A percentile compares a stretch with the other conserved stretches of the same genome.
Conservation (phyloP, 2,113 vertebrate genomes). For the Trachemys scripta region DNA sequence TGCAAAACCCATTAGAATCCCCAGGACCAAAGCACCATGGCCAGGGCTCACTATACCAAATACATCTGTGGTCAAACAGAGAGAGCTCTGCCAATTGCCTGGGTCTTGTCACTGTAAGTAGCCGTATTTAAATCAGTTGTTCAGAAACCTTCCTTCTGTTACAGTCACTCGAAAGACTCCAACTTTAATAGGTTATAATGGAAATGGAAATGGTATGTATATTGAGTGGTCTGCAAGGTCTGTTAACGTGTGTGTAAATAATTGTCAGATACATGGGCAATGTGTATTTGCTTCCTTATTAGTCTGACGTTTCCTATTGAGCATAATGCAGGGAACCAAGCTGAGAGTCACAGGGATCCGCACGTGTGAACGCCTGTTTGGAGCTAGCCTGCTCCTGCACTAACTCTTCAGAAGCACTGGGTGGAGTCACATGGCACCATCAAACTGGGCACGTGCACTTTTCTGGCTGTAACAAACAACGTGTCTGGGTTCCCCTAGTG, state of each 20-base stretch:
- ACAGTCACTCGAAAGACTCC: not conserved
- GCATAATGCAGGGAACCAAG: not conserved
- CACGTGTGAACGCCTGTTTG: not conserved
- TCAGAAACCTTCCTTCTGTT: not conserved
- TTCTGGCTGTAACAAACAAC: too few relatives aligned
- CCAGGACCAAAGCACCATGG: not conserved
- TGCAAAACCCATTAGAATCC: not conserved
- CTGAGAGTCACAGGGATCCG: not conserved
- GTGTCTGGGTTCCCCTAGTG: too few relatives aligned
- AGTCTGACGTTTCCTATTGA: not conserved
- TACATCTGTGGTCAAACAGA: not conserved
- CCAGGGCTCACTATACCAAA: not conserved
- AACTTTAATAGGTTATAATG: not conserved
- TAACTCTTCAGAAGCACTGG: too few relatives aligned
- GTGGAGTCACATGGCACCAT: too few relatives aligned
- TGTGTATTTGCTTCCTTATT: not conserved
- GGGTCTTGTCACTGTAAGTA: not conserved
- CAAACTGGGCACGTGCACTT: too few relatives aligned
- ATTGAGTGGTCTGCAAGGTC: not conserved
- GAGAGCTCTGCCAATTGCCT: not conserved
- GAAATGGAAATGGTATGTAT: not conserved
- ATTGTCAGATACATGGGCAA: not conserved
- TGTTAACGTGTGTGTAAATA: not conserved
- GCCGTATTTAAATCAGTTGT: not conserved
- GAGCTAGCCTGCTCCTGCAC: too few relatives aligned